Base-by-base conservation (phyloP, 2,113 vertebrate genomes). In the Manacus vitellinus region DNA sequence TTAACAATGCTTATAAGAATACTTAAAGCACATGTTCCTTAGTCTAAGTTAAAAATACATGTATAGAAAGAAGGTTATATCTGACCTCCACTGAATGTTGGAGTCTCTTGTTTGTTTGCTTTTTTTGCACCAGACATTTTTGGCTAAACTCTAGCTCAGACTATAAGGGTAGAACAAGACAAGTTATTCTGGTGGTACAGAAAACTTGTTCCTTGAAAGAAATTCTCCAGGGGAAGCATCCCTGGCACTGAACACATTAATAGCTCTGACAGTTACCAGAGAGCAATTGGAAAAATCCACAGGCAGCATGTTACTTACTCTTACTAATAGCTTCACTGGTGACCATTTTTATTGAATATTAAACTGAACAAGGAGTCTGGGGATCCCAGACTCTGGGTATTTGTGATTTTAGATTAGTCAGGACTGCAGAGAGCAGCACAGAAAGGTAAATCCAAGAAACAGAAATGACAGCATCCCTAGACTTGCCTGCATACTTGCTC, bases 181-280 rank as follows among this genome's bases (percentile, higher is more conserved):
- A 5, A 62, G 46, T 56, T 85, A 51, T 72, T 71, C 70, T 94
- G 61, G 33, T 24, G 81, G 39, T 71, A 72, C 2, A 1, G 94
- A 83, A 91, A 78, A 52, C 61, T 67, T 79, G 22, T 85, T 94
- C 75, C 56, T 86, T 86, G 55, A 93, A 91, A 91, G 59, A 75
- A 96, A 94, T 90, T 96, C 92, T 94, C 88, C 24, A 83, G 92
- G 85, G 94, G 63, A 90, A 88, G 22, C 59, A 86, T 93, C 84
- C 6, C 41, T 79, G 54, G 55, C 71, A 91, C 55, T n/a, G 87
- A 95, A 87, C 35, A 66, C 58, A 91, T 87, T 92, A 92, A 91
- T 84, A 96, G 79, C 33, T 94, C 67, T 93, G 95, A 82, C 82
- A 91, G 88, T 82, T 90, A 84, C 70, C 84, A 71, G 72, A 89